Evolutionary conservation across 2,797 vertebrate genomes (phyloP).

Genomic region (Eulemur mongoz): DNA sequence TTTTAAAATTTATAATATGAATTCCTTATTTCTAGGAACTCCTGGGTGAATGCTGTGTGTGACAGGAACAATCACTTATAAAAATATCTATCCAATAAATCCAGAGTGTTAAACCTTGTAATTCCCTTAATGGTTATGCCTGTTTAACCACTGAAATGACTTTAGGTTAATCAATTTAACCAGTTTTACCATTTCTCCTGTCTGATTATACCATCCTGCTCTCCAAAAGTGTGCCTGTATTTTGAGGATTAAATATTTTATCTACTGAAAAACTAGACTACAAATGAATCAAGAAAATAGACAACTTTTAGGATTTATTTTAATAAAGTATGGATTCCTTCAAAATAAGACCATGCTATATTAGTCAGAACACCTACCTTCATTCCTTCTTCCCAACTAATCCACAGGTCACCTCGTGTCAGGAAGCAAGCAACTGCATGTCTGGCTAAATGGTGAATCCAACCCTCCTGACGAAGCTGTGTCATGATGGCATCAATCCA

Average conservation of each 20-base stretch:
- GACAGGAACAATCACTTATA: constrained; percentile 35
- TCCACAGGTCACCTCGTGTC: constrained; percentile 97
- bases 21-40: constrained; percentile 52
- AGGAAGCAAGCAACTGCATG: constrained; percentile 96
- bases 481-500: constrained; percentile 99
- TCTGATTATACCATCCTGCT: constrained; percentile 4
- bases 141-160: neutral
- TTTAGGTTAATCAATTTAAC: neutral
- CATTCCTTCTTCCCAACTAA: constrained; percentile 99
- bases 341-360: neutral
- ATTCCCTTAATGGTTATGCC: neutral
- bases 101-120: neutral
- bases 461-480: constrained; percentile 96
- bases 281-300: neutral
- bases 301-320: neutral
- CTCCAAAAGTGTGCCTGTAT: neutral
- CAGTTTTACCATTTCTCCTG: neutral
- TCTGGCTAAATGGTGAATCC: constrained; percentile 97
- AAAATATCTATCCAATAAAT: neutral
- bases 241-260: neutral
- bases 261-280: constrained; percentile 13
- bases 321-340: neutral
- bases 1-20: neutral
- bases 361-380: constrained; percentile 86
- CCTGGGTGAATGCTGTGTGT: neutral